Base-by-base conservation (phyloP, 1,140 invertebrate species). In the Augochlora pura region DNA sequence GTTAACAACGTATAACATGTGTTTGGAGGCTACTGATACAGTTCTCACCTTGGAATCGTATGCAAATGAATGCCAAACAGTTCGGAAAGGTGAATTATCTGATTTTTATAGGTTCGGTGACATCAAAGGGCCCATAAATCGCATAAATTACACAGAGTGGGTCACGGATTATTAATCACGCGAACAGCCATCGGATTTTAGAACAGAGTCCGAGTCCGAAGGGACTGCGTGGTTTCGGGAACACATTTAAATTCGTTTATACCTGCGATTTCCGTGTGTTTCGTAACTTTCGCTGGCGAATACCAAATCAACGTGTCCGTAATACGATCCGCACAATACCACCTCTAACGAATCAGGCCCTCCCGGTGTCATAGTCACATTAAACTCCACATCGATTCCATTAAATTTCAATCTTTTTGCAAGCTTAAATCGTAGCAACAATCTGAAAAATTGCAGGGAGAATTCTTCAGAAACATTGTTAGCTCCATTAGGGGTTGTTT, bases 201-300 rank as follows among this genome's bases (percentile, higher is more conserved):
- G 38, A 10, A 63, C 32, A 27, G 38, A 39, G 38, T 57, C 25
- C 10, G 8, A 49, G 3, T 72, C 32, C 18, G 23, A 42, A 52
- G 21, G 42, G 10, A 25, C 25, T 8, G 54, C 1, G 27, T 14
- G 6, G 2, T 9, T 59, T 52, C 7, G 54, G 27, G 32, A 79
- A 68, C 25, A 5, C 65, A 75, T 82, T 77, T 16, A 82, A 75
- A 83, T 83, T 66, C 27, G 9, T 21, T 38, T 80, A 69, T 82
- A 82, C 52, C 81, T 80, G 81, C 46, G 27, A 46, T 57, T 71
- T 32, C 25, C 23, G 6, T 42, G 62, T 27, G 32, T 42, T 42
- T 42, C 42, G 42, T 42, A 42, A 42, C 42, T 42, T 46, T 12
- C 42, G 42, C 42, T 46, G 42, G 18, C n/a, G 52, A 49, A 38